Evolutionary conservation across 2,113 vertebrate species (phyloP), one percentile per base, ranked within the genome.

Genomic region (Chelonoidis abingdonii): DNA sequence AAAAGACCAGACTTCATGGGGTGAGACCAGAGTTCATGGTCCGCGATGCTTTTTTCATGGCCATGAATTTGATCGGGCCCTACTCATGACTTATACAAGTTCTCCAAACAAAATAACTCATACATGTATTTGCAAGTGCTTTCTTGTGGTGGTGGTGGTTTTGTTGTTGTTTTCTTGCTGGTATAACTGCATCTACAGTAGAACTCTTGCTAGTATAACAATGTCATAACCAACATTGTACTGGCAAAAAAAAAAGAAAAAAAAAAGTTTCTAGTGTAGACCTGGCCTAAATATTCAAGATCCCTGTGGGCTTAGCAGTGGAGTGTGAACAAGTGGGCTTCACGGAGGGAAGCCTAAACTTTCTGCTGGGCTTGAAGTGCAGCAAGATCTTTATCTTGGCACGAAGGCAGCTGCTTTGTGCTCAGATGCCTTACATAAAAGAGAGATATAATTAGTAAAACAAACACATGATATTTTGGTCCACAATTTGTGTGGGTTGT

Each of bases 381-480:
- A 83, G 47, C 76, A 93, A 5, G 49, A 85, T 75, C 54, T 84
- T 84, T 80, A 84, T 41, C 91, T 91, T 87, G 83, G 29, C 79
- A 94, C 27, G 7, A 96, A 93, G 44, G 96, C 95, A 92, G 75
- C 93, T 96, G 84, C 87, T 96, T 87, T 90, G 56, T 16, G 53
- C 1, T 1, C 38, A 79, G 54, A 69, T 65, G 84, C 86, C 91
- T 93, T 94, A 52, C 2, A 96, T 59, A 96, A 94, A 96, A 94
- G 87, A 93, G 94, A 93, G 94, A 81, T 92, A 92, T 95, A 97
- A 97, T 93, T 92, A 96, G 72, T 89, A 91, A 94, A 84, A 93
- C 76, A 94, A 93, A 85, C 17, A 89, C 82, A 93, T 59, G 92
- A 84, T 96, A 97, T 95, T 97, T 96, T 96, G 59, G 92, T 94